Evolutionary conservation across 2,888 invertebrate species (phyloP).

Genomic region (Notocelia uddmanniana): DNA sequence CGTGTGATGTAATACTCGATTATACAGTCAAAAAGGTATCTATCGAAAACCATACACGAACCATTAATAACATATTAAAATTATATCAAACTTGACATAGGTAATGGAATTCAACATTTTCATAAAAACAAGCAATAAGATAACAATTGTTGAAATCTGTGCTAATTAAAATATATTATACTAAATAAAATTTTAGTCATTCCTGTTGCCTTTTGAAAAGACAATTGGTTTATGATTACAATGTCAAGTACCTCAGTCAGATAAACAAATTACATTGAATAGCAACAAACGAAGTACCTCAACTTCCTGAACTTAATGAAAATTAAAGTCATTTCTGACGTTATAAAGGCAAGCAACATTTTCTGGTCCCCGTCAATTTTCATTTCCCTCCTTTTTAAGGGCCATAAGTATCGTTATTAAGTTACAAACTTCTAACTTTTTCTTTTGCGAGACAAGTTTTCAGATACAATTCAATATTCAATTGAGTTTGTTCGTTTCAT

Average conservation of each 20-base stretch:
- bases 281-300: background rate
- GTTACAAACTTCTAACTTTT: slow-evolving; percentile 18
- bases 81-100: no score
- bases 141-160: background rate
- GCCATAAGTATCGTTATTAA: slow-evolving; percentile 24
- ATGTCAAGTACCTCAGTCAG: background rate
- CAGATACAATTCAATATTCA: slow-evolving; percentile 26
- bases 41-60: no score
- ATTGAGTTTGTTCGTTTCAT: slow-evolving; percentile 7
- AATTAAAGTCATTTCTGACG: slow-evolving; percentile 5
- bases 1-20: no score
- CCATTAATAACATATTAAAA: no score
- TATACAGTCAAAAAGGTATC: no score
- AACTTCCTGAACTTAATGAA: slow-evolving; percentile 6
- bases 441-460: slow-evolving; percentile 26
- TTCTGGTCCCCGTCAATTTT: slow-evolving; percentile 15
- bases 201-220: background rate
- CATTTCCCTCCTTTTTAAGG: slow-evolving; percentile 12
- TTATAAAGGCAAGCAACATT: slow-evolving; percentile 12
- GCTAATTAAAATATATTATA: no score
- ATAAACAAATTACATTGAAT: background rate
- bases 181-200: background rate
- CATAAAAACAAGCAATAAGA: background rate
- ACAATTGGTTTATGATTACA: background rate
- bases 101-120: no score